Percentiles rank a stretch among this genome's conserved stretches.
phyloP scores from a whole-genome alignment of 2,888 invertebrate genomes.

The Phyllotreta cruciferae region DNA sequence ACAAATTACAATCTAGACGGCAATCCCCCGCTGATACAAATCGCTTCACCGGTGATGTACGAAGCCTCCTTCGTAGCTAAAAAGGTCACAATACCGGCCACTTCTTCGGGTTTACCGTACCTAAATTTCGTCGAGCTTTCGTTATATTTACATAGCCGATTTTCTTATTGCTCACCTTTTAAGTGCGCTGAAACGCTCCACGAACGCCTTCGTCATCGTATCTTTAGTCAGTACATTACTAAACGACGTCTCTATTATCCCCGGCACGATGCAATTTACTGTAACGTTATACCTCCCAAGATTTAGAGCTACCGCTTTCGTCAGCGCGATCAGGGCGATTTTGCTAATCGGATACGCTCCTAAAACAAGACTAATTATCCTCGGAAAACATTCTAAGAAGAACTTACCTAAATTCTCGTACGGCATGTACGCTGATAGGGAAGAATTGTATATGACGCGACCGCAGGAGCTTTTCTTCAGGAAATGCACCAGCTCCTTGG shows the following conservation, averaged over 20 bases:
- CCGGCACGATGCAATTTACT: conserved; percentile 13
- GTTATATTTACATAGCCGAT: neutral
- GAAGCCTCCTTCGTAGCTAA: conserved; percentile 4
- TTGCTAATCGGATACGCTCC: conserved; percentile 96
- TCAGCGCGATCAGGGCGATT: conserved; percentile 87
- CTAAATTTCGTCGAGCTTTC: too few species aligned
- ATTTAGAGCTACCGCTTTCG: conserved; percentile 76
- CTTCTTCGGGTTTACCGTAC: neutral
- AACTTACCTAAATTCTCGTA: conserved; percentile 73
- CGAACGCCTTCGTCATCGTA: neutral
- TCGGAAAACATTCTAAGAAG: neutral
- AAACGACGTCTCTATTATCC: conserved; percentile 5
- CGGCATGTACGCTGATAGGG: conserved; percentile 83
- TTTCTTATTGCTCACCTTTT: conserved; percentile 11
- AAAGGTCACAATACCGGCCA: conserved; percentile 9
- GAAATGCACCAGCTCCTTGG: conserved; percentile 85
- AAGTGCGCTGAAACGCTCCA: conserved; percentile 1
- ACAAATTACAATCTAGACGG: conserved; percentile 2
- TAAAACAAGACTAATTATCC: conserved; percentile 59
- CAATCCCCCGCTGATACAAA: conserved; percentile 7
- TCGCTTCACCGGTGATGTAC: conserved; percentile 9
- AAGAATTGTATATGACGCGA: conserved; percentile 85
- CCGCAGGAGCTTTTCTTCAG: conserved; percentile 80
- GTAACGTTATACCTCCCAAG: conserved; percentile 5
- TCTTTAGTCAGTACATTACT: neutral